phyloP scores from a whole-genome alignment of 2,797 vertebrate genomes.

The Anisognathus igniventris region DNA sequence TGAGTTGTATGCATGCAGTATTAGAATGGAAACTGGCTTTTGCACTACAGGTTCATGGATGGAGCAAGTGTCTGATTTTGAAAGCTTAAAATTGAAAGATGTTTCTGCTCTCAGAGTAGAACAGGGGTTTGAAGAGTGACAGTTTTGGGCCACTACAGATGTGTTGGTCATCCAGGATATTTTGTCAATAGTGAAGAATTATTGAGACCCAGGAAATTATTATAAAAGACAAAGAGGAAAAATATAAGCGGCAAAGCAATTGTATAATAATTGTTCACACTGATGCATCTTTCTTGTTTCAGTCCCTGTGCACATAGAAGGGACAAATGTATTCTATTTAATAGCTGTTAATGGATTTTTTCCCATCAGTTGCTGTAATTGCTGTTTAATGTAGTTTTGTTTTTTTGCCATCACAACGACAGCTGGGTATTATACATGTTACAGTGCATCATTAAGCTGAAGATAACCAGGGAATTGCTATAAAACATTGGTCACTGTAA shows the following conservation, averaged over 20 bases:
- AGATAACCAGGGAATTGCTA: background rate
- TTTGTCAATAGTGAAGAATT: background rate
- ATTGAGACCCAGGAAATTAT: background rate
- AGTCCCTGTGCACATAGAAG: background rate
- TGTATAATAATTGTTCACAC: background rate
- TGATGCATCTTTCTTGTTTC: background rate
- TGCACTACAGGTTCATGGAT: background rate
- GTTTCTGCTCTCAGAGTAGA: background rate
- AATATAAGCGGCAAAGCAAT: background rate
- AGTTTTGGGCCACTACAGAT: background rate
- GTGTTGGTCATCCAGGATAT: background rate
- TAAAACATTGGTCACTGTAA: background rate
- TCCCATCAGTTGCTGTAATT: background rate
- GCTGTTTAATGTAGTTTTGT: background rate
- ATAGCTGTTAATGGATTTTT: background rate
- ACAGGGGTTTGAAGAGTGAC: background rate
- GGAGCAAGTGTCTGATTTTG: background rate
- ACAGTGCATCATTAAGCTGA: background rate
- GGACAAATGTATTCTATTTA: background rate
- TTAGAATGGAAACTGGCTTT: background rate
- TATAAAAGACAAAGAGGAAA: background rate
- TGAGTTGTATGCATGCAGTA: background rate
- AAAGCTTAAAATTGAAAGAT: background rate
- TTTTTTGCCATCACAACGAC: background rate
- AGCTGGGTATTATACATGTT: background rate